Evolutionary conservation across 2,113 vertebrate species (phyloP).

Genomic region (Thunnus thynnus): DNA sequence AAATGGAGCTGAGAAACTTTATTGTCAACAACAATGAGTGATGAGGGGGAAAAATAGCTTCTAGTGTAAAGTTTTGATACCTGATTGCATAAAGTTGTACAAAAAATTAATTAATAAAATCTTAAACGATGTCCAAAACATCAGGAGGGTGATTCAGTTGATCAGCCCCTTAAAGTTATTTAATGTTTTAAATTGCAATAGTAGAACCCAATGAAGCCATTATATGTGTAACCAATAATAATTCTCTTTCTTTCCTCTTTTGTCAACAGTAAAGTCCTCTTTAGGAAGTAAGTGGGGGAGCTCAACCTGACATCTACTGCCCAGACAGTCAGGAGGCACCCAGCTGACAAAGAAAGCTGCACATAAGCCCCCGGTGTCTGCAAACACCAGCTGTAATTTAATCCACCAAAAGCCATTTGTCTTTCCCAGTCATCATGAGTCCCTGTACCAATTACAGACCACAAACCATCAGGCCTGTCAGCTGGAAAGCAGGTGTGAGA

Average conservation of each 20-base stretch:
- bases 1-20: neutral
- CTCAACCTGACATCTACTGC: conserved; percentile 24
- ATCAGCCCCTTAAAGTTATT: neutral
- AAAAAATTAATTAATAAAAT: neutral
- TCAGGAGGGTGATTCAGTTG: neutral
- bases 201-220: neutral
- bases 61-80: neutral
- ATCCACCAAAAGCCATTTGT: conserved; percentile 89
- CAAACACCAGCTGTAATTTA: conserved; percentile 90
- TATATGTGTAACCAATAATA: neutral
- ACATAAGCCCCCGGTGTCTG: conserved; percentile 87
- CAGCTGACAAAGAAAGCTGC: conserved; percentile 85
- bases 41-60: neutral
- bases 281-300: conserved; percentile 27
- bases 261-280: neutral
- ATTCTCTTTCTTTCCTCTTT: neutral
- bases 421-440: conserved; percentile 74
- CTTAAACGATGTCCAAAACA: neutral
- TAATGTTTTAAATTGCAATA: neutral
- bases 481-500: conserved; percentile 87
- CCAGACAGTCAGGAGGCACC: conserved; percentile 63
- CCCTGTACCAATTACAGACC: conserved; percentile 69
- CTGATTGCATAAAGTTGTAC: neutral
- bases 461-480: conserved; percentile 84
- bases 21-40: neutral